phyloP scores from a whole-genome alignment of 2,888 invertebrate genomes.

The Macaria notata region DNA sequence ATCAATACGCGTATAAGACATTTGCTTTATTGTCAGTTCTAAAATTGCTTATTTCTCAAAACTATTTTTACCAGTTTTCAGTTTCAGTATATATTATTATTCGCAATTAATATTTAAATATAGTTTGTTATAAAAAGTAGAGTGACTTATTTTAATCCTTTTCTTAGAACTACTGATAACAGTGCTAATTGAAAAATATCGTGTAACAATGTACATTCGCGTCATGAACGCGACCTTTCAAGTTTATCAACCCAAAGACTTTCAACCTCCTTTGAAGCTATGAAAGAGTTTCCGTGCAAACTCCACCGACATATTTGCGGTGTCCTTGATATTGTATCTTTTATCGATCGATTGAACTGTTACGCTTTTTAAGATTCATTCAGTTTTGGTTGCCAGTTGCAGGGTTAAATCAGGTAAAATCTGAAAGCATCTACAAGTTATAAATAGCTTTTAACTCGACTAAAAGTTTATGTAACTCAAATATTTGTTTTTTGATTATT shows the following conservation, averaged over 20 bases:
- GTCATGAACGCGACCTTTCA: conserved; percentile 10
- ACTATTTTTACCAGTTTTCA: no score
- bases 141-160: not conserved
- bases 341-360: conserved; percentile 1
- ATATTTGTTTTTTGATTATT: no score
- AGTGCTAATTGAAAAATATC: conserved; percentile 8
- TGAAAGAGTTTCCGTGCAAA: conserved; percentile 9
- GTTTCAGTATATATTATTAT: no score
- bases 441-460: no score
- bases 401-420: no score
- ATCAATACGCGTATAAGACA: no score
- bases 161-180: not conserved
- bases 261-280: conserved; percentile 1
- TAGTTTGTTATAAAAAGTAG: no score
- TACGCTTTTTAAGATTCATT: not conserved
- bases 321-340: conserved; percentile 1
- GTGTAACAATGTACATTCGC: conserved; percentile 2
- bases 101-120: no score
- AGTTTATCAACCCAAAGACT: conserved; percentile 13
- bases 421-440: no score
- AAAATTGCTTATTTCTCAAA: no score
- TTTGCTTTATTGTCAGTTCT: no score
- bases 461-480: no score
- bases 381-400: not conserved
- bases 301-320: conserved; percentile 4